Base-by-base conservation (phyloP, 2,113 vertebrate genomes). In the Hassar affinis region DNA sequence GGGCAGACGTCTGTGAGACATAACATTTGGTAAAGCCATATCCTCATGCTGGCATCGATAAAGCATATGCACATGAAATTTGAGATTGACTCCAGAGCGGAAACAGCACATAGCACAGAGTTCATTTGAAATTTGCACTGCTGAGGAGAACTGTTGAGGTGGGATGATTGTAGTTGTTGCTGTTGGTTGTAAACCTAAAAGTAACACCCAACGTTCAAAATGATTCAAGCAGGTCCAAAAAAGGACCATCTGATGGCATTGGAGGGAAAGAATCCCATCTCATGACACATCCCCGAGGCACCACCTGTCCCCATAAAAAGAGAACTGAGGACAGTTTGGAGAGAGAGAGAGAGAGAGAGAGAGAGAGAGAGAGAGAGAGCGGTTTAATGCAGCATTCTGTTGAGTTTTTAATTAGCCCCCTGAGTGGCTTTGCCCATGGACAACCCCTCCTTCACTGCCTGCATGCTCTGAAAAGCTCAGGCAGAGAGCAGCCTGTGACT, bases 231-330 rank as follows among this genome's bases (percentile, higher is more conserved):
- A 57, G 38, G 45, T 6, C 4, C 20, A 49, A 27, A 66, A 71
- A 57, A 51, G 54, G 30, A 20, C 27, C 30, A 30, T 82, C 47
- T 56, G 68, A 61, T 56, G 66, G 62, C 35, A 54, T 61, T 38
- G 51, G 25, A 78, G 51, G 17, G 71, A 79, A 72, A 56, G 77
- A 51, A 75, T 80, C 49, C 20, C 76, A 76, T 83, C 33, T 64
- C 61, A 77, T 64, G 76, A 79, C 45, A 64, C 71, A 57, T 79
- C 47, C 81, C 74, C 38, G 35, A 82, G 80, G 83, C 81, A 56
- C 78, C 88, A 89, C 84, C 86, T 89, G 86, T 84, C 86, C 52
- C 62, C 47, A 47, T 89, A 82, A 82, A 87, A 66, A 62, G 57
- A 66, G 57, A 72, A 68, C 69, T 62, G 74, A 68, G 76, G 86